Percentiles rank a stretch among this genome's conserved stretches.
These are phyloP conservation scores for Plutella xylostella DNA, from an alignment of 2,888 invertebrate genomes.

Conservation along the genomic window DNA sequence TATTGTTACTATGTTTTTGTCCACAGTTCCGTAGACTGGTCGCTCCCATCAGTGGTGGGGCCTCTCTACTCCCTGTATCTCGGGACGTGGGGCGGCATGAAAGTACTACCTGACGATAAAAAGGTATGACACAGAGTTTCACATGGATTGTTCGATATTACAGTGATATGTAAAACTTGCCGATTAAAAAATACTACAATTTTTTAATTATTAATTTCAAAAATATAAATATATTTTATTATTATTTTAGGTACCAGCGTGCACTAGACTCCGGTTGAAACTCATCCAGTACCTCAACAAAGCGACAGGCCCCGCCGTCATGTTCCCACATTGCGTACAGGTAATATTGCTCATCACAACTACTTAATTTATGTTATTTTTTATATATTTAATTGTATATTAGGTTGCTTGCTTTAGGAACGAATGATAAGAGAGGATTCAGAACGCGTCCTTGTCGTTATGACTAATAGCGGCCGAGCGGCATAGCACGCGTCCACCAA, in stretches of 20 bases:
- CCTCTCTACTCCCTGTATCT: constrained; percentile 85
- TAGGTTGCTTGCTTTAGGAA: too few species aligned
- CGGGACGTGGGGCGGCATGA: constrained; percentile 73
- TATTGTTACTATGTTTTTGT: background rate
- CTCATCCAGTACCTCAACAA: constrained; percentile 85
- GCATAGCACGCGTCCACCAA: too few species aligned
- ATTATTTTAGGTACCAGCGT: constrained; percentile 81
- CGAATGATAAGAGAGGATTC: too few species aligned
- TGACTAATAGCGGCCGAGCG: too few species aligned
- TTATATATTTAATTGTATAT: too few species aligned
- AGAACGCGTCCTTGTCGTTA: too few species aligned
- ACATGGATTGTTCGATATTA: too few species aligned
- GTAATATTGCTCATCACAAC: too few species aligned
- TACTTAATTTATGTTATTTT: background rate
- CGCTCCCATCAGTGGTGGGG: constrained; percentile 73
- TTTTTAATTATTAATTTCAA: too few species aligned
- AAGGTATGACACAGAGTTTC: constrained; percentile 48
- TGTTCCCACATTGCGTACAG: constrained; percentile 86
- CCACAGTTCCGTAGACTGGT: constrained; percentile 82
- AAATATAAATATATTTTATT: too few species aligned
- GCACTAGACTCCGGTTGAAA: constrained; percentile 86
- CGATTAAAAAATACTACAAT: too few species aligned
- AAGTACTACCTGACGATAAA: constrained; percentile 75
- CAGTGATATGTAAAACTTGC: too few species aligned
- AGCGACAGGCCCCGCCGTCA: constrained; percentile 76